These are phyloP conservation scores for Martes martes DNA, from an alignment of 2,113 vertebrate species.

Conservation along the genomic window DNA sequence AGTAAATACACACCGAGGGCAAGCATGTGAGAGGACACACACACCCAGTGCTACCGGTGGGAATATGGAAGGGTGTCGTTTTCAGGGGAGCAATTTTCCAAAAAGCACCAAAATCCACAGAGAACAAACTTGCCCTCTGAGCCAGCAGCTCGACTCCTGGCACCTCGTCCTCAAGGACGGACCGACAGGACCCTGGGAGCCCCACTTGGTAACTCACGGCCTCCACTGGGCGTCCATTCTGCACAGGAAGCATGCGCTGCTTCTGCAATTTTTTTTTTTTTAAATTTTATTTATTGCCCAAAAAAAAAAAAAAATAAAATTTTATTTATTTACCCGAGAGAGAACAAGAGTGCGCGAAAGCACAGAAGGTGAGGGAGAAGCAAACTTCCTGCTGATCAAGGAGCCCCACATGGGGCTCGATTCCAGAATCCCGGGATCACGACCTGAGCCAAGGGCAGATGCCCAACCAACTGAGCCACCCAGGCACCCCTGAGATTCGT, in stretches of 20 bases:
- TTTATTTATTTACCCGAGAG: too few species aligned
- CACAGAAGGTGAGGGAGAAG: neutral
- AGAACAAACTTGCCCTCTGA: neutral
- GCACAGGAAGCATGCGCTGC: accelerated
- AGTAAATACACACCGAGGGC: neutral
- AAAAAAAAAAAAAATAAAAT: too few species aligned
- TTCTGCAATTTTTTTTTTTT: neutral
- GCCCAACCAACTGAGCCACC: too few species aligned
- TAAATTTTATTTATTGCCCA: too few species aligned
- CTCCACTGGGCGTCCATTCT: neutral
- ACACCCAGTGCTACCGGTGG: neutral
- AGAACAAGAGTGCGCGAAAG: too few species aligned
- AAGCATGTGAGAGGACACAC: neutral
- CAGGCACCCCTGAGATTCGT: too few species aligned
- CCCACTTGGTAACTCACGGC: neutral
- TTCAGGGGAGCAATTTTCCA: neutral
- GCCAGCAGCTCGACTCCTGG: neutral
- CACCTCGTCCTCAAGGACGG: neutral
- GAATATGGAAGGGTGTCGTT: neutral
- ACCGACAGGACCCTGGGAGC: neutral
- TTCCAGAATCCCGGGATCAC: neutral
- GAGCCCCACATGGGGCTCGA: neutral
- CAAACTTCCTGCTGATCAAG: neutral
- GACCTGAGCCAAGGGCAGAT: too few species aligned
- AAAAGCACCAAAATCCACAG: neutral